These are phyloP conservation scores for Rhamphomyia laevipes DNA, from an alignment of 2,888 invertebrate species.

Conservation along the genomic window DNA sequence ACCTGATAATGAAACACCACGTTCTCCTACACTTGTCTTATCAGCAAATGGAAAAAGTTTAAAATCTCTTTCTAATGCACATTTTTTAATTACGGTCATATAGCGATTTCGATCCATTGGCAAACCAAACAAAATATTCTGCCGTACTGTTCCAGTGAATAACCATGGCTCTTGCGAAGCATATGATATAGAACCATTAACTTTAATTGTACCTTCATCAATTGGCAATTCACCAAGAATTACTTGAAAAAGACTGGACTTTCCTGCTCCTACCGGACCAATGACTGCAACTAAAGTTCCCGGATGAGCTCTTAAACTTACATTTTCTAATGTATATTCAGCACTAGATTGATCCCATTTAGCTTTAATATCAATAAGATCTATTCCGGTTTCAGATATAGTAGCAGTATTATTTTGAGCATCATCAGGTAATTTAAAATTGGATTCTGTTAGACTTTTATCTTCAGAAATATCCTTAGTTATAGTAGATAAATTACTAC, in stretches of 20 bases:
- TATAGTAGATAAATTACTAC: constrained; percentile 14
- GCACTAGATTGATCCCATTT: constrained; percentile 52
- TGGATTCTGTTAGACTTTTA: neutral
- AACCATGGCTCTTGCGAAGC: constrained; percentile 80
- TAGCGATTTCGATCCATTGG: constrained; percentile 48
- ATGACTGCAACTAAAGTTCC: constrained; percentile 56
- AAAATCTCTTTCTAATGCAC: constrained; percentile 44
- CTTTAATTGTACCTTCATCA: constrained; percentile 42
- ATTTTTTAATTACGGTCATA: constrained; percentile 40
- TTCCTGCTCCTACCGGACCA: constrained; percentile 60
- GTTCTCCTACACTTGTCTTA: constrained; percentile 59
- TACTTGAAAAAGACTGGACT: constrained; percentile 43
- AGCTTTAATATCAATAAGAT: constrained; percentile 50
- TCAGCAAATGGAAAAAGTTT: constrained; percentile 47
- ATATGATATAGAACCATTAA: constrained; percentile 55
- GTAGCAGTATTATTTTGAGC: constrained; percentile 36
- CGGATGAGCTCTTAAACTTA: constrained; percentile 51
- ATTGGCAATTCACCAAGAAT: constrained; percentile 43
- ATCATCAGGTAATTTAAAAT: constrained; percentile 37
- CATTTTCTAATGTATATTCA: constrained; percentile 54
- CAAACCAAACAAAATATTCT: constrained; percentile 50
- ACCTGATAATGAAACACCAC: constrained; percentile 73
- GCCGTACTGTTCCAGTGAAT: constrained; percentile 54
- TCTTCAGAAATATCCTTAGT: constrained; percentile 16
- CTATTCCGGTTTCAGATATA: constrained; percentile 40